Evolutionary conservation across 2,797 vertebrate genomes (phyloP).

Genomic region (Mus spretus): DNA sequence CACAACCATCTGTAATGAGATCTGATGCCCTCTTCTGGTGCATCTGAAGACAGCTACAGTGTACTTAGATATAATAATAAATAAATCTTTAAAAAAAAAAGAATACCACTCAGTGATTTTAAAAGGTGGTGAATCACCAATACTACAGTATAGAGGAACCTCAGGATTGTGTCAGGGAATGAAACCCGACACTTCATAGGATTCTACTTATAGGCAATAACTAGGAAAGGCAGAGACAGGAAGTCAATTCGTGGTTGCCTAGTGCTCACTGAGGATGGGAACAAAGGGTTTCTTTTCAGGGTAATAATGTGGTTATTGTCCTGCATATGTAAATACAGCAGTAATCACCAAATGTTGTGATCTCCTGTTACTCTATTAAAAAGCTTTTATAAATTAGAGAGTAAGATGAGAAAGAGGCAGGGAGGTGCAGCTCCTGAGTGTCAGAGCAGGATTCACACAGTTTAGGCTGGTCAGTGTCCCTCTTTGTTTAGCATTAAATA

Average conservation of each 20-base stretch:
- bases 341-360: background rate
- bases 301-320: background rate
- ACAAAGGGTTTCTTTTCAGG: conserved; percentile 21
- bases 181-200: background rate
- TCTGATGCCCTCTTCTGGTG: too few relatives aligned
- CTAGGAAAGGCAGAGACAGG: conserved; percentile 24
- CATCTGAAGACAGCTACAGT: too few relatives aligned
- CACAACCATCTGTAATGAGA: too few relatives aligned
- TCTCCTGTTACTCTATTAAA: background rate
- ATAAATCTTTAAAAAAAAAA: background rate
- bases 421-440: background rate
- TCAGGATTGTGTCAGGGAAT: background rate
- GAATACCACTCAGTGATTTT: background rate
- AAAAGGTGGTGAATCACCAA: background rate
- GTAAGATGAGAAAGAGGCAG: background rate
- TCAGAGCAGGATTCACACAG: conserved; percentile 19
- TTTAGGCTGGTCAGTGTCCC: conserved; percentile 25
- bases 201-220: background rate
- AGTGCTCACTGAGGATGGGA: background rate
- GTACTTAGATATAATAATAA: too few relatives aligned
- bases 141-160: background rate
- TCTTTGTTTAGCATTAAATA: conserved; percentile 92
- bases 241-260: background rate
- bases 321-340: background rate
- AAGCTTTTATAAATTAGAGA: conserved; percentile 45